Evolutionary conservation across 1,140 invertebrate genomes (phyloP), one percentile per base, ranked within the genome.

Genomic region (Pachypeltis micranthus): DNA sequence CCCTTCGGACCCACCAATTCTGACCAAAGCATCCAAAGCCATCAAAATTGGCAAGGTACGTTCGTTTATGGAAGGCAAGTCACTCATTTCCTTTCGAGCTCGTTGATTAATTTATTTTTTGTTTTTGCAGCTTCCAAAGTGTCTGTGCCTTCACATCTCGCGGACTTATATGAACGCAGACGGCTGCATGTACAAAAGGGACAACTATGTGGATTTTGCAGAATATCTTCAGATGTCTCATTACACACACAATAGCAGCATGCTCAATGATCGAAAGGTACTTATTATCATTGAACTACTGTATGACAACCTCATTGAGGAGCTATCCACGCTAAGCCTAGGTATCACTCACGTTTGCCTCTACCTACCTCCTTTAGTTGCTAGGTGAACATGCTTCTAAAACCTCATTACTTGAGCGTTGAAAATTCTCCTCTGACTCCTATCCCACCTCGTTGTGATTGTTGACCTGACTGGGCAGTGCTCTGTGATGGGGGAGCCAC

Each of bases 141-240:
- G 86, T 72, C 76, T 93, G 60, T 91, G 91, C 75, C 79, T 96
- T 67, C 93, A 96, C 74, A 85, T 96, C 69, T 84, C 87, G 44
- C 80, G 92, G 63, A 91, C 90, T 25, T 84, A 85, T 47, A 95
- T 91, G 90, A 78, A 84, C 66, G 75, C 81, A 54, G 83, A 84
- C 63, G 89, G 86, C 7, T 70, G 80, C 44, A 80, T 86, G 27
- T 83, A 85, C 64, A 96, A 96, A 77, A 80, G 91, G 47, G 81
- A 84, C 67, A 93, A 96, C 74, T 85, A 84, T 71, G 86, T 96
- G 0, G 81, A 83, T 69, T 95, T 95, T 76, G 86, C 90, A 3
- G 90, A 93, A 76, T 79, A 83, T 65, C 77, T 96, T 1, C 80
- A 79, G 69, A 85, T 92, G 80, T 88, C 85, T 69, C 83, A 88